phyloP scores from a whole-genome alignment of 2,888 invertebrate genomes.

The Tachystola acroxantha region DNA sequence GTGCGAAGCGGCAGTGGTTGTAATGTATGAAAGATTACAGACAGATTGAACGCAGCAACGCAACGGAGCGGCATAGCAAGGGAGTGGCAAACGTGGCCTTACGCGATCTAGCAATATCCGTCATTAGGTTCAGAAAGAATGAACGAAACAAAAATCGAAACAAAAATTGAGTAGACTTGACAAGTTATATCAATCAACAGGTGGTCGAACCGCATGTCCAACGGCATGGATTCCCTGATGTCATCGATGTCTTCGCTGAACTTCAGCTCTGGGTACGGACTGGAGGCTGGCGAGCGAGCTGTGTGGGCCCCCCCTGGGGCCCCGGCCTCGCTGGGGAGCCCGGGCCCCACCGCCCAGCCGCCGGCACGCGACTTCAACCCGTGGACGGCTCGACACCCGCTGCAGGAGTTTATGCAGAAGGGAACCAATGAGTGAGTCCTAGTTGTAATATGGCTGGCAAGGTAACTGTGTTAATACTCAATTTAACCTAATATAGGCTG shows the following conservation, averaged over 20 bases:
- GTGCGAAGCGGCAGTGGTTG: no score
- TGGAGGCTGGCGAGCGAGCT: slow-evolving; percentile 30
- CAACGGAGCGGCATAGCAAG: no score
- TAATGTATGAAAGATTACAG: no score
- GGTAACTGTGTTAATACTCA: slow-evolving; percentile 3
- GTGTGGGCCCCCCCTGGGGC: slow-evolving; percentile 42
- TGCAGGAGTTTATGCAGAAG: slow-evolving; percentile 53
- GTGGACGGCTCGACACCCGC: slow-evolving; percentile 62
- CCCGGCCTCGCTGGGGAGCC: slow-evolving; percentile 8
- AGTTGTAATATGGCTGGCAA: neutral
- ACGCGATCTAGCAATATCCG: no score
- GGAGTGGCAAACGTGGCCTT: no score
- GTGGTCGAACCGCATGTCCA: slow-evolving; percentile 41
- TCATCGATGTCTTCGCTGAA: slow-evolving; percentile 43
- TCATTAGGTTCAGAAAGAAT: no score
- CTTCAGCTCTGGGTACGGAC: slow-evolving; percentile 22
- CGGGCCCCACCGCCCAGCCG: slow-evolving; percentile 19
- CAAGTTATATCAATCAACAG: no score
- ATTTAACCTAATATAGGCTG: no score
- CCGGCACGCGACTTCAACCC: slow-evolving; percentile 53
- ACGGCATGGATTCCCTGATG: slow-evolving; percentile 39
- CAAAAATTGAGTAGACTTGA: no score
- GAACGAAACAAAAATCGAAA: no score
- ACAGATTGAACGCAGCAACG: no score
- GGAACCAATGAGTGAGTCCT: slow-evolving; percentile 39